Evolutionary conservation across 2,797 vertebrate species (phyloP).

Genomic region (Vespertilio murinus): DNA sequence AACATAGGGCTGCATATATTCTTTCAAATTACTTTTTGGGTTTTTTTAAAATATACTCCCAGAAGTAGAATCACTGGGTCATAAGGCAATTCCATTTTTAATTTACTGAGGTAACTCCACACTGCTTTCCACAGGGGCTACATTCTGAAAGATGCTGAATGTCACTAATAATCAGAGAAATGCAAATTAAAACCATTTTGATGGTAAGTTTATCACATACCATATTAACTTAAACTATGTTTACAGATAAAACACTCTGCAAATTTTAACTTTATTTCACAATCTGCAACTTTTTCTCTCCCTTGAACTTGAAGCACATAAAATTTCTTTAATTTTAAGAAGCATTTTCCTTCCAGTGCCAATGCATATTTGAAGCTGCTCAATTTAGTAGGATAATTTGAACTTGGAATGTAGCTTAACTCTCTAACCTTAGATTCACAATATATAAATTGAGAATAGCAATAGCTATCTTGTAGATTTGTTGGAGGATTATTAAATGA

Average conservation of each 20-base stretch:
- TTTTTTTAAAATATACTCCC: too few species aligned
- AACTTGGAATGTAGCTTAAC: slow-evolving; percentile 6
- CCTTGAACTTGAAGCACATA: not conserved
- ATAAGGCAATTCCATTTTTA: not conserved
- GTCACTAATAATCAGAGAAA: not conserved
- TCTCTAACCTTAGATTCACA: slow-evolving; percentile 20
- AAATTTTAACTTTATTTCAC: not conserved
- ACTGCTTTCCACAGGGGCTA: not conserved
- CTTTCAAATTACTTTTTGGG: not conserved
- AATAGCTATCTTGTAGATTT: slow-evolving; percentile 42
- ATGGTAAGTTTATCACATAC: not conserved
- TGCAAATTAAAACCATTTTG: not conserved
- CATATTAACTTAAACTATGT: not conserved
- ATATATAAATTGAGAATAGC: slow-evolving; percentile 23
- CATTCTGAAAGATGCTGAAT: not conserved
- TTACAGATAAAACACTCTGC: not conserved
- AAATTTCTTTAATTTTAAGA: slow-evolving; percentile 6
- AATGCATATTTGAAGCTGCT: not conserved
- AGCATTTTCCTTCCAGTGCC: not conserved
- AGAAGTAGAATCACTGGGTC: not conserved
- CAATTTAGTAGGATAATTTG: not conserved
- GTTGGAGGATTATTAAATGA: slow-evolving; percentile 54
- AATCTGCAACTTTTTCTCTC: not conserved
- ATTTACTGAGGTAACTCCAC: not conserved
- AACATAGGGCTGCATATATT: not conserved